A percentile compares a stretch with the other conserved stretches of the same genome.
Conservation (phyloP, 2,113 vertebrate species). For the Electrona antarctica region DNA sequence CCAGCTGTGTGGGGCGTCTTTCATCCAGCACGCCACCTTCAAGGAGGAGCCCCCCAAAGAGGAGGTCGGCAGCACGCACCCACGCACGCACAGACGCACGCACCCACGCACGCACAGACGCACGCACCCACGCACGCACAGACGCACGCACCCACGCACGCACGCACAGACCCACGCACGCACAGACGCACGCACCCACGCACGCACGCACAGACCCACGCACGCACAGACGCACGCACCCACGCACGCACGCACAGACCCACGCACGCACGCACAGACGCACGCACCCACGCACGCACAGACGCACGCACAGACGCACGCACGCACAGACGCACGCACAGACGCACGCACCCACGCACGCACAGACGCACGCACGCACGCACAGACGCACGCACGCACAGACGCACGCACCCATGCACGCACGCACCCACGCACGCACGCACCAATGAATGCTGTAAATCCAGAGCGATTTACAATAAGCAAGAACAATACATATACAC, state of each 20-base stretch:
- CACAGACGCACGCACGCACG: background rate
- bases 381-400: too few relatives aligned
- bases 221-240: too few relatives aligned
- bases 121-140: background rate
- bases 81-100: background rate
- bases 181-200: background rate
- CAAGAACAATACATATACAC: too few relatives aligned
- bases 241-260: too few relatives aligned
- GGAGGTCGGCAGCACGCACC: conserved; percentile 75
- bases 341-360: background rate
- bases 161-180: background rate
- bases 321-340: background rate
- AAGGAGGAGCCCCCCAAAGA: conserved; percentile 86
- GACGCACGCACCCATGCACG: too few relatives aligned
- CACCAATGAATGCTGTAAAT: too few relatives aligned
- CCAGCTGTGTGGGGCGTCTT: conserved; percentile 87
- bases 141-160: background rate
- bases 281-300: background rate
- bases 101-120: background rate
- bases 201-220: too few relatives aligned
- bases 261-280: background rate
- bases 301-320: background rate
- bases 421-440: too few relatives aligned
- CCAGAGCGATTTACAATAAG: too few relatives aligned
- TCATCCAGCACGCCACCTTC: conserved; percentile 90